These are phyloP conservation scores for Hypomecis punctinalis DNA, from an alignment of 2,888 invertebrate genomes.

Conservation along the genomic window DNA sequence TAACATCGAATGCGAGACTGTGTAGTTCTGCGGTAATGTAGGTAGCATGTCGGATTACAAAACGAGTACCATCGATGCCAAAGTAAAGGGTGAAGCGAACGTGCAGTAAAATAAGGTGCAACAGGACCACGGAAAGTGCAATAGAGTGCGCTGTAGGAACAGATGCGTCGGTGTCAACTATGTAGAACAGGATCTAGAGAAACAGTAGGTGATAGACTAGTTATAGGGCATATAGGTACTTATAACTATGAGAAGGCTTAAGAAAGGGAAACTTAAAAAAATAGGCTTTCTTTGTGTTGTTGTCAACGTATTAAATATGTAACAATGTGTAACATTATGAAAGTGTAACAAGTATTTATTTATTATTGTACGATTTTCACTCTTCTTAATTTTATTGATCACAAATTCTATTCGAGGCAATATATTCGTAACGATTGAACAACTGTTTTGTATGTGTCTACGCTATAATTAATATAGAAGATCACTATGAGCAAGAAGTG, in stretches of 20 bases:
- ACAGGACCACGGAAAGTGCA: slow-evolving; percentile 75
- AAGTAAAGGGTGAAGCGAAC: slow-evolving; percentile 68
- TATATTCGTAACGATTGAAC: slow-evolving; percentile 64
- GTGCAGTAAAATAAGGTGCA: slow-evolving; percentile 74
- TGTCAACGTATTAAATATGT: slow-evolving; percentile 72
- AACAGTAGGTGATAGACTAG: slow-evolving; percentile 40
- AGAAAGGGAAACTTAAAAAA: slow-evolving; percentile 75
- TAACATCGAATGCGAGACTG: slow-evolving; percentile 75
- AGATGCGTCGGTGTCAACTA: slow-evolving; percentile 48
- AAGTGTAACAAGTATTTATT: slow-evolving; percentile 76
- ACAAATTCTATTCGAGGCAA: slow-evolving; percentile 73
- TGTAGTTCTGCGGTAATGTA: slow-evolving; percentile 73
- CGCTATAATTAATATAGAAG: slow-evolving; percentile 59
- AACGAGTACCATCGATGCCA: slow-evolving; percentile 60
- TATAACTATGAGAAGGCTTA: slow-evolving; percentile 56
- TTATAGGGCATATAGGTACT: slow-evolving; percentile 53
- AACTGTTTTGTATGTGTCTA: slow-evolving; percentile 62
- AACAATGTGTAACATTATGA: slow-evolving; percentile 79
- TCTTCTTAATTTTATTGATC: slow-evolving; percentile 75
- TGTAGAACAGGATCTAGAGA: slow-evolving; percentile 48
- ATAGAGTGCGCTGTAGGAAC: slow-evolving; percentile 53
- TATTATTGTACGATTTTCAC: slow-evolving; percentile 81
- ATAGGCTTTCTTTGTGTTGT: slow-evolving; percentile 68
- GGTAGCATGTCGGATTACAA: slow-evolving; percentile 62
- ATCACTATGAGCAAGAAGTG: slow-evolving; percentile 49